Base-by-base conservation (phyloP, 1,140 invertebrate species). In the Neuroterus valhalla region DNA sequence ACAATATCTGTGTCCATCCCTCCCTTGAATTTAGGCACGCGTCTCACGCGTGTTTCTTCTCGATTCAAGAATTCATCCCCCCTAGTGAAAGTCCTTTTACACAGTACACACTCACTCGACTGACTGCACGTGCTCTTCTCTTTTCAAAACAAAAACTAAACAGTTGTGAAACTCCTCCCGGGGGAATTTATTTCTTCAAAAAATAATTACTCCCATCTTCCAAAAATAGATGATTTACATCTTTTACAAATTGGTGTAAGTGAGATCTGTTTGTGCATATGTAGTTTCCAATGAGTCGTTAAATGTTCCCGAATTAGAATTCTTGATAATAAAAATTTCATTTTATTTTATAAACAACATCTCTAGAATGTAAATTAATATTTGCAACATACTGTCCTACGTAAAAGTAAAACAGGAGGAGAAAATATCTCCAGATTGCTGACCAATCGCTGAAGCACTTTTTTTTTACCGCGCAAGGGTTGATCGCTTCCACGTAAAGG, bases 1-100 rank as follows among this genome's bases (percentile, higher is more conserved):
- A 72, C 68, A 50, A 77, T 77, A 74, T 71, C 76, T 74, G 52
- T 44, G 68, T 15, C 31, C 76, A 70, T 74, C 70, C 70, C 71
- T 73, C 48, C 48, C 76, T 26, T 46, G 62, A 68, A 74, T 73
- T 69, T 73, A 45, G 67, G 71, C 66, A 46, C 45, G 44, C 48
- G 45, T 43, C 69, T 31, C 55, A 62, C 23, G 21, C 55, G 21
- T 62, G 55, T 62, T 62, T 31, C 55, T 62, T 62, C 31, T 62
- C 5, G 21, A 62, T 62, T 62, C 26, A 31, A 31, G 26, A 62
- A 62, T 62, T 62, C 55, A 62, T 38, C 55, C 55, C 55, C 55
- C 15, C 55, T 62, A 6, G 31, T 4, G 15, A 62, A 62, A 21
- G 31, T 26, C 26, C 31, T 38, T 12, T 62, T 19, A n/a, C n/a